Evolutionary conservation across 1,140 invertebrate genomes (phyloP).

Genomic region (Drosophila ercepeae): DNA sequence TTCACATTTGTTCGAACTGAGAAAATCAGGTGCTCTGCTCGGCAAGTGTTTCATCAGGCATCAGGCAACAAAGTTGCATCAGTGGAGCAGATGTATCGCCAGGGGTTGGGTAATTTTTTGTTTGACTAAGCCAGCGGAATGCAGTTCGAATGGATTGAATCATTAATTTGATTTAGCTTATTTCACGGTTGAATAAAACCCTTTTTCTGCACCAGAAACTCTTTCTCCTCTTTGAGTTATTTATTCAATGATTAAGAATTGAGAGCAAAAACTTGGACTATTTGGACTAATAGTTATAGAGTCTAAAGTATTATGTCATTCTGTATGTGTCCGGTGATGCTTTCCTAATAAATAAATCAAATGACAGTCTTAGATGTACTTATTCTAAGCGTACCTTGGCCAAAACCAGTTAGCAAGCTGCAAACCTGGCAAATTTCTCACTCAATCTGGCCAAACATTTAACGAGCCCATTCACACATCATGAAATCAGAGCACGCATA

Average conservation of each 20-base stretch:
- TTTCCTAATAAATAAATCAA: slow-evolving; percentile 11
- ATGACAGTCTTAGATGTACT: neutral
- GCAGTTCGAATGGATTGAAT: slow-evolving; percentile 3
- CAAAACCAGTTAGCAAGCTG: slow-evolving; percentile 11
- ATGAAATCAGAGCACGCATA: slow-evolving; percentile 54
- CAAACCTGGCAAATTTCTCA: slow-evolving; percentile 36
- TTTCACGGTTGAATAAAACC: neutral
- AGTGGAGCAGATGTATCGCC: slow-evolving; percentile 22
- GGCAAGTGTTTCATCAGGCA: slow-evolving; percentile 23
- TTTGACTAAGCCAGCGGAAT: slow-evolving; percentile 9
- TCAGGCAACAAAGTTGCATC: slow-evolving; percentile 47
- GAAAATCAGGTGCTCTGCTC: slow-evolving; percentile 33
- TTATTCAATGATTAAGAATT: too few species aligned
- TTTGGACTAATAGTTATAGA: too few species aligned
- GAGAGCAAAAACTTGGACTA: too few species aligned
- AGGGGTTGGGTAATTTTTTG: slow-evolving; percentile 3
- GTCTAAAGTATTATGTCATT: neutral
- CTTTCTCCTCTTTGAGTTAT: too few species aligned
- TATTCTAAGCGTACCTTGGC: slow-evolving; percentile 5
- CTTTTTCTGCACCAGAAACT: neutral
- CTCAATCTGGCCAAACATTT: slow-evolving; percentile 33
- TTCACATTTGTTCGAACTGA: slow-evolving; percentile 21
- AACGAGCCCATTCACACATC: slow-evolving; percentile 52
- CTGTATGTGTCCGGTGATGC: neutral
- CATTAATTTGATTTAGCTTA: slow-evolving; percentile 6